Evolutionary conservation across 2,113 vertebrate genomes (phyloP).

Genomic region (Neotoma lepida): DNA sequence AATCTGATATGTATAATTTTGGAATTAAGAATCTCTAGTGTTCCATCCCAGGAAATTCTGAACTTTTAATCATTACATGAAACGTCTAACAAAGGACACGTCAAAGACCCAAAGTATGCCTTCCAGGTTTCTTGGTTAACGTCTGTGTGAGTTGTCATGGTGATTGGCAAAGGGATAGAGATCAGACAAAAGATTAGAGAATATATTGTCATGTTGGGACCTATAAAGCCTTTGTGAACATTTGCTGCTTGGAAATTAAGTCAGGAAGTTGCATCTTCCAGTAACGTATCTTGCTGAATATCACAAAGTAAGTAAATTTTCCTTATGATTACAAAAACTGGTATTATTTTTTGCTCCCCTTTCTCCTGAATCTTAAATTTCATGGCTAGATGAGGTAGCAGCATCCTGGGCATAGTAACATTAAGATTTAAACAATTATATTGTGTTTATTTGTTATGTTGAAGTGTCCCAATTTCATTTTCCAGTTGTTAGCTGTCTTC

Average conservation of each 20-base stretch:
- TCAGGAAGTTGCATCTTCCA: constrained; percentile 46
- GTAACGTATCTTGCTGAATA: constrained; percentile 9
- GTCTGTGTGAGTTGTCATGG: constrained; percentile 42
- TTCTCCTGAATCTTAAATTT: constrained; percentile 14
- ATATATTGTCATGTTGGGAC: constrained; percentile 44
- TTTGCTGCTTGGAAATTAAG: constrained; percentile 62
- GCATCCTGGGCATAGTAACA: background rate
- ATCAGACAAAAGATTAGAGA: constrained; percentile 51
- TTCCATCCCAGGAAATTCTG: background rate
- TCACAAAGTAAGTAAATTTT: constrained; percentile 53
- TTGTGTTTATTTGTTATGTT: constrained; percentile 12
- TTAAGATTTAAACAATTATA: constrained; percentile 35
- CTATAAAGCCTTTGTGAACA: constrained; percentile 10
- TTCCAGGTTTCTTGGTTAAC: constrained; percentile 51
- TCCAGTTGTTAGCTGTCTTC: background rate
- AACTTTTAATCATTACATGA: constrained; percentile 36
- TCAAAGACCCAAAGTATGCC: constrained; percentile 31
- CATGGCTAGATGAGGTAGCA: background rate
- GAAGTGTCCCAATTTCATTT: background rate
- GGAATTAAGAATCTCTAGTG: constrained; percentile 43
- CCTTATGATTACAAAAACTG: constrained; percentile 25
- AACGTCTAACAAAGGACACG: constrained; percentile 47
- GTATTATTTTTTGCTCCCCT: constrained; percentile 23
- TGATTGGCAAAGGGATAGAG: constrained; percentile 48
- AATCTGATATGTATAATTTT: constrained; percentile 3